Evolutionary conservation across 2,888 invertebrate species (phyloP).

Genomic region (Drosophila colorata): DNA sequence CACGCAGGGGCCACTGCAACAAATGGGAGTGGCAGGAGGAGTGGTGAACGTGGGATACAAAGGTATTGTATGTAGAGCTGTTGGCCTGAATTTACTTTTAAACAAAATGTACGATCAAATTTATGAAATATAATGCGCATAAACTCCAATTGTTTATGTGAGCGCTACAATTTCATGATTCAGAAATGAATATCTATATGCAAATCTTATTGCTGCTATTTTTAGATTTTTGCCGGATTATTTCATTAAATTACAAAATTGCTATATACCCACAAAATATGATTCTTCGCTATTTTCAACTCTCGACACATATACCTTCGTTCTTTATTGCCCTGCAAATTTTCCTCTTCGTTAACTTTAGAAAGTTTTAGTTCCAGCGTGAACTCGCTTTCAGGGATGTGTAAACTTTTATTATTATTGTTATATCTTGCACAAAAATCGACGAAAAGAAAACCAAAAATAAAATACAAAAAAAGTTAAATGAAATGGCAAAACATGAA

Average conservation of each 20-base stretch:
- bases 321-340: not conserved
- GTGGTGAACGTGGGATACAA: not conserved
- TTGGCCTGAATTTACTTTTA: slow-evolving; percentile 20
- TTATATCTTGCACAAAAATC: not conserved
- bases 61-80: slow-evolving; percentile 12
- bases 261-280: too few species aligned
- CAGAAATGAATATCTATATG: slow-evolving; percentile 2
- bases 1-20: slow-evolving; percentile 17
- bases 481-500: too few species aligned
- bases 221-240: not conserved
- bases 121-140: slow-evolving; percentile 5
- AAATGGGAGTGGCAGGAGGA: not conserved
- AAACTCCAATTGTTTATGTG: slow-evolving; percentile 17
- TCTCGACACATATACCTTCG: too few species aligned
- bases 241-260: not conserved
- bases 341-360: slow-evolving; percentile 4
- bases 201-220: not conserved
- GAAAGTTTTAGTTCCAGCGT: not conserved
- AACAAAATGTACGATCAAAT: slow-evolving; percentile 12
- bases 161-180: slow-evolving; percentile 3
- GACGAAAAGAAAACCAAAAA: too few species aligned
- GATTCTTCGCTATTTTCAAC: not conserved
- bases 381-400: too few species aligned
- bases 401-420: slow-evolving; percentile 2
- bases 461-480: too few species aligned